Evolutionary conservation across 1,140 invertebrate genomes (phyloP).

Genomic region (Plodia interpunctella): DNA sequence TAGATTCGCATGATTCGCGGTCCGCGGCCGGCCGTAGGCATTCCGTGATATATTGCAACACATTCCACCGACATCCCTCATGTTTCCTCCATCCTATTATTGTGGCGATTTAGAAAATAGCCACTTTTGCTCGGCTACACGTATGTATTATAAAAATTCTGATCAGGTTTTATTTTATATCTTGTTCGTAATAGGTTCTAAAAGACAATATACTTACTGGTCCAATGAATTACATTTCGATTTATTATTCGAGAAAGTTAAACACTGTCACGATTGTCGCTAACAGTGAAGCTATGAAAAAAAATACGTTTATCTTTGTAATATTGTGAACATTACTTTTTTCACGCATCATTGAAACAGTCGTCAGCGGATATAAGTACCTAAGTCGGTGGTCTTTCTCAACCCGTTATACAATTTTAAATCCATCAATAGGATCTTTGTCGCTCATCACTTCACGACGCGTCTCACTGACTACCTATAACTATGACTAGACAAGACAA

Average conservation of each 20-base stretch:
- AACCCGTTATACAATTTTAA: neutral
- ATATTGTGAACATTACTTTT: too few species aligned
- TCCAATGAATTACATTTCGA: too few species aligned
- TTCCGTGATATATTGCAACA: conserved; percentile 9
- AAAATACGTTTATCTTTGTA: too few species aligned
- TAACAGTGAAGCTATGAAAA: neutral
- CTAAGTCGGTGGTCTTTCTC: neutral
- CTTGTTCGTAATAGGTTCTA: too few species aligned
- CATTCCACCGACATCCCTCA: conserved; percentile 5
- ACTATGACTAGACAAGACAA: neutral
- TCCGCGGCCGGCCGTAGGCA: neutral
- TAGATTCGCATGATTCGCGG: neutral
- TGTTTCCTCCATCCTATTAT: conserved; percentile 5
- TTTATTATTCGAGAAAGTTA: too few species aligned
- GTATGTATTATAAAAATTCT: too few species aligned
- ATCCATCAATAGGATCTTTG: conserved; percentile 1
- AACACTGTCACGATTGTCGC: too few species aligned
- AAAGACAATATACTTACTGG: too few species aligned
- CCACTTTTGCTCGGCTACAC: neutral
- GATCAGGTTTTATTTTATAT: too few species aligned
- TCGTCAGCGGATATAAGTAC: neutral
- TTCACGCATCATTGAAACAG: neutral
- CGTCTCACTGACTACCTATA: too few species aligned
- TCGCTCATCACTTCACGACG: neutral
- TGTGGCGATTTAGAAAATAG: conserved; percentile 7